Base-by-base conservation (phyloP, 1,140 invertebrate genomes). In the Solen grandis region DNA sequence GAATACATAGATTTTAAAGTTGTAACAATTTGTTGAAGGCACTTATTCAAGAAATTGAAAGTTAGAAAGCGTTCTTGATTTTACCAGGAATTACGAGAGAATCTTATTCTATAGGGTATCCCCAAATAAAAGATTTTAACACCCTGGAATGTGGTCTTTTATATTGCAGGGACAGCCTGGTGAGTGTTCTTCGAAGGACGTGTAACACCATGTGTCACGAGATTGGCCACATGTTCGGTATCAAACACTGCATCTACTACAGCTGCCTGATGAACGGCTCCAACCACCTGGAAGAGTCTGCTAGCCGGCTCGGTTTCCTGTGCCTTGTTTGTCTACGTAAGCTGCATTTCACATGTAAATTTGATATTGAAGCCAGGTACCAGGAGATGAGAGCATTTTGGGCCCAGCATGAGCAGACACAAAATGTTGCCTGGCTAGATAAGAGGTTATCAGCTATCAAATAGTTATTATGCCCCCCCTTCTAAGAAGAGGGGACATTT, bases 221-320 rank as follows among this genome's bases (percentile, higher is more conserved):
- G 63, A 85, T 86, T 33, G 73, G 84, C 60, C 88, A 89, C 84
- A 83, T 88, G 82, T 86, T 88, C 62, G 86, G 87, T 31, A 22
- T 89, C 27, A 54, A 66, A n/a, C 88, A 89, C 82, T 89, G 88
- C 78, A 72, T 83, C 31, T 79, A 84, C 57, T 89, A 84, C 60
- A 38, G 83, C 22, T 89, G 88, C 75, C 25, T 86, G 14, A 89
- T 89, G 88, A 89, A 89, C 74, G 88, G 85, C 35, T 84, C 83
- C 5, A 87, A 86, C 52, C 76, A 84, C 72, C 52, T 88, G 52
- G 70, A 72, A 5, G 86, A 88, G 69, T 82, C 83, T 1, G 82
- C 85, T 57, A 41, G 31, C 50, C 62, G 81, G 35, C 84, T 86
- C 0, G 52, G 82, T 13, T 85, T 86, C 50, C 74, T 88, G 5